phyloP scores from a whole-genome alignment of 2,797 vertebrate genomes.

The Anguilla megastoma region DNA sequence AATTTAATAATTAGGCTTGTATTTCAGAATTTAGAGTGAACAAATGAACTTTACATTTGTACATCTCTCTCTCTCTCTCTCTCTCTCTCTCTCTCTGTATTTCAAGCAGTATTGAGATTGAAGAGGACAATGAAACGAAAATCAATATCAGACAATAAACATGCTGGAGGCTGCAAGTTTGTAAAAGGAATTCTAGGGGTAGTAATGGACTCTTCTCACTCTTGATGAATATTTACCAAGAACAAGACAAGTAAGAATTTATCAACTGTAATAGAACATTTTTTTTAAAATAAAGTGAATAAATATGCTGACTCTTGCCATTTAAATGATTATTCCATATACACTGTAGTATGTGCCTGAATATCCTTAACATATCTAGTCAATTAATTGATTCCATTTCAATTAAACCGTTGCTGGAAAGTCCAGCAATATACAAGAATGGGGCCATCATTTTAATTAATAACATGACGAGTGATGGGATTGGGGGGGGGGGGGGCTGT shows the following conservation, averaged over 20 bases:
- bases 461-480: background rate
- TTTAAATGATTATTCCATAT: background rate
- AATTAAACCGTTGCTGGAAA: background rate
- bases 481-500: background rate
- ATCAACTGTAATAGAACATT: background rate
- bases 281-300: background rate
- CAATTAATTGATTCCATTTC: background rate
- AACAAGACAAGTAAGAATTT: background rate
- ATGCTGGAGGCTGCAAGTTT: background rate
- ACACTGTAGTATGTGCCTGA: background rate
- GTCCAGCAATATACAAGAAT: background rate
- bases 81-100: background rate
- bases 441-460: background rate
- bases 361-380: background rate
- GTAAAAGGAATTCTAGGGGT: background rate
- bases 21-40: background rate
- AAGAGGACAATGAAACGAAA: background rate
- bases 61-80: background rate
- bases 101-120: background rate
- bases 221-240: background rate
- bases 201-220: background rate
- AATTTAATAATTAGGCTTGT: background rate
- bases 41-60: background rate
- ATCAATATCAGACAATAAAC: conserved; percentile 4
- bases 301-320: background rate